phyloP scores from a whole-genome alignment of 2,797 vertebrate genomes.

The Tokudaia tokunoshimensis region DNA sequence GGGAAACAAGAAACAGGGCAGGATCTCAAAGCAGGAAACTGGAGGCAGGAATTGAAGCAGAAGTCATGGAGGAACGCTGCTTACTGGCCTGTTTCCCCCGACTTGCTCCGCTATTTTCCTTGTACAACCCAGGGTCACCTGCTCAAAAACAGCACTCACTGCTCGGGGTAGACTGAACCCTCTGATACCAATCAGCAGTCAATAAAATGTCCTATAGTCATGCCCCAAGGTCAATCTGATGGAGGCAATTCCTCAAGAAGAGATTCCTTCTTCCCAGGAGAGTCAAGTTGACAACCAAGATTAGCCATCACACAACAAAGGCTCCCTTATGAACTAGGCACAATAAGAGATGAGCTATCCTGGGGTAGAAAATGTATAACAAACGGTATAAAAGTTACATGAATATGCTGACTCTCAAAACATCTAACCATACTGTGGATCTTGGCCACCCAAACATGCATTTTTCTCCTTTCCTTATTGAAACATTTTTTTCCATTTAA shows the following conservation, averaged over 20 bases:
- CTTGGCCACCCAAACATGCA: neutral
- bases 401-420: neutral
- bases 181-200: neutral
- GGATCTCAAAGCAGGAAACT: neutral
- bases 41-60: neutral
- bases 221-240: neutral
- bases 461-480: neutral
- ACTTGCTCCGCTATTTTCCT: neutral
- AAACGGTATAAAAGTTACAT: neutral
- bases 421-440: neutral
- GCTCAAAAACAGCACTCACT: neutral
- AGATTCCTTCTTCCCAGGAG: neutral
- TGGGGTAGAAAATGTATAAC: neutral
- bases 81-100: neutral
- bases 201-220: neutral
- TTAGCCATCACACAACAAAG: neutral
- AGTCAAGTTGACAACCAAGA: neutral
- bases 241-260: neutral
- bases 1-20: neutral
- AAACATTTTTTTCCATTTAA: neutral
- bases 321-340: neutral
- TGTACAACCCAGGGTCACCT: neutral
- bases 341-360: neutral
- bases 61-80: neutral
- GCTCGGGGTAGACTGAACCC: neutral